A percentile compares a stretch with the other conserved stretches of the same genome.
Conservation (phyloP, 2,797 vertebrate genomes). For the Sylvia borin region DNA sequence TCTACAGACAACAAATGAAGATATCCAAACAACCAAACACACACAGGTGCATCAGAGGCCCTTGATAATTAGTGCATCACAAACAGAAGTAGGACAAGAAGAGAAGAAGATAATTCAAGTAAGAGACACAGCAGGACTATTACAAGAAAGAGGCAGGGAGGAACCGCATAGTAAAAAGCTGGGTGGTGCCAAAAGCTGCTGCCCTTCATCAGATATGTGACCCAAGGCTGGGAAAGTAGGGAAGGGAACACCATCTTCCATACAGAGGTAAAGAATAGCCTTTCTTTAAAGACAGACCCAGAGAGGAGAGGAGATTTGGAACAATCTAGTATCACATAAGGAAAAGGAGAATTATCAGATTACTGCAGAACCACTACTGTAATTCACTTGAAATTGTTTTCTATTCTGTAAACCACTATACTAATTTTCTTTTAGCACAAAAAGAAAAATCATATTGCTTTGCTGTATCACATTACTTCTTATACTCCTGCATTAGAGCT, state of each 20-base stretch:
- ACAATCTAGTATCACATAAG: background rate
- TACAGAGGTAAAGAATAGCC: background rate
- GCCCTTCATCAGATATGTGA: background rate
- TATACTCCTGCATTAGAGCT: background rate
- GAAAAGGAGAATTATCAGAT: background rate
- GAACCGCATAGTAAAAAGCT: background rate
- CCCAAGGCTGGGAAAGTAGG: background rate
- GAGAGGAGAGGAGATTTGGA: background rate
- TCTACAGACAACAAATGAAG: background rate
- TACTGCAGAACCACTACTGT: background rate
- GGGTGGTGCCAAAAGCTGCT: background rate
- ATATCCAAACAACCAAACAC: background rate
- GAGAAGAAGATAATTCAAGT: background rate
- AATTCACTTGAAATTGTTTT: constrained; percentile 8
- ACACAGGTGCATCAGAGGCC: background rate
- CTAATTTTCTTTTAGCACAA: background rate
- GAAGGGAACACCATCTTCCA: background rate
- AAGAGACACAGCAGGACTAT: background rate
- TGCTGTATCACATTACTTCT: background rate
- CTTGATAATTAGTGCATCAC: background rate
- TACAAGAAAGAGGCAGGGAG: background rate
- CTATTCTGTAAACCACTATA: background rate
- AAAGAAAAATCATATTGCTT: constrained; percentile 1
- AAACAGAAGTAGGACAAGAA: background rate
- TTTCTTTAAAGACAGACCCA: background rate